Percentiles rank a stretch among this genome's conserved stretches.
Conservation (phyloP, 2,113 vertebrate species). For the Hyperoodon ampullatus region DNA sequence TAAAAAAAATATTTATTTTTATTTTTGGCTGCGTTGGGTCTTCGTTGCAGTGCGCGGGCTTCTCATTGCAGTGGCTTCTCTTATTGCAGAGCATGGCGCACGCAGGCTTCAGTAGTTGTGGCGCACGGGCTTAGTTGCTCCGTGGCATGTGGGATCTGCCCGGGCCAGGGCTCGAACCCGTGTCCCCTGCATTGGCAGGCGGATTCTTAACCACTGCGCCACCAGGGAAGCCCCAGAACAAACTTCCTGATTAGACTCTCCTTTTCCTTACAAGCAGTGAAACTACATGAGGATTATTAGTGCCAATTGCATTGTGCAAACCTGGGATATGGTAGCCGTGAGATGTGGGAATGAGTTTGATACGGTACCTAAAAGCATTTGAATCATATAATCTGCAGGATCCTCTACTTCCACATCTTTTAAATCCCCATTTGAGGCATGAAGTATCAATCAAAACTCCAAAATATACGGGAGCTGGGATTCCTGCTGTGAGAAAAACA, state of each 20-base stretch:
- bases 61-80: too few species aligned
- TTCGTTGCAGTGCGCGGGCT: too few species aligned
- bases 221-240: too few species aligned
- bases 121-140: too few species aligned
- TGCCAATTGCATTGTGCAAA: not conserved
- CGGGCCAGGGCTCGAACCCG: too few species aligned
- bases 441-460: conserved; percentile 94
- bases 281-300: not conserved
- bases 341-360: not conserved
- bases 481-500: conserved; percentile 88
- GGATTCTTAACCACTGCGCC: too few species aligned
- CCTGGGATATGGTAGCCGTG: not conserved
- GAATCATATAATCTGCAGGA: conserved; percentile 95
- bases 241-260: not conserved
- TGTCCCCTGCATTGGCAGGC: too few species aligned
- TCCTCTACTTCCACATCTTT: conserved; percentile 91
- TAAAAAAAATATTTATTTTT: too few species aligned
- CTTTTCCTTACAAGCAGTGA: not conserved
- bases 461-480: conserved; percentile 96
- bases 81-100: too few species aligned
- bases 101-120: too few species aligned
- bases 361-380: conserved; percentile 89
- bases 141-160: too few species aligned
- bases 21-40: too few species aligned
- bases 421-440: conserved; percentile 95